Conservation (phyloP, 2,797 vertebrate species). For the Pagetopsis macropterus region DNA sequence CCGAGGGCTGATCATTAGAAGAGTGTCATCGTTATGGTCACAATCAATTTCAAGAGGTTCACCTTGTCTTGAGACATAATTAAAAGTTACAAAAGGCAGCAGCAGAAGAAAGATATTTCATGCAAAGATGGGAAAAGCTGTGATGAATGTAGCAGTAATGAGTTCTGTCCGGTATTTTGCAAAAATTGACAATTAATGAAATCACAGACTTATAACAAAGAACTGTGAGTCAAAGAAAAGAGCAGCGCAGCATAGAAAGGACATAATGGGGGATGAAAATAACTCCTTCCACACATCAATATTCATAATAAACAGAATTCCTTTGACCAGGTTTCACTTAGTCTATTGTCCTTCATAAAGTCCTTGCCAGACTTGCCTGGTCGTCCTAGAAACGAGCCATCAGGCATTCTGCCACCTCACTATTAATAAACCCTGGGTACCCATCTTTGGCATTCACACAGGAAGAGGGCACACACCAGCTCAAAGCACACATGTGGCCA, state of each 20-base stretch:
- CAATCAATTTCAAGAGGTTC: constrained; percentile 32
- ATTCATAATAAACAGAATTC: constrained; percentile 28
- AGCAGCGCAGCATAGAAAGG: constrained; percentile 13
- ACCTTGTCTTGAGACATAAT: constrained; percentile 41
- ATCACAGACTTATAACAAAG: constrained; percentile 25
- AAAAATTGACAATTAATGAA: constrained; percentile 37
- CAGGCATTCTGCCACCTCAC: constrained; percentile 53
- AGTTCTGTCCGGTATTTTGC: constrained; percentile 52
- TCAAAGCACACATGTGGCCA: constrained; percentile 32
- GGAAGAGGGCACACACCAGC: constrained; percentile 49
- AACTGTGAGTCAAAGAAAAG: constrained; percentile 21
- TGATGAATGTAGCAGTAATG: constrained; percentile 57
- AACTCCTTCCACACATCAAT: constrained; percentile 19
- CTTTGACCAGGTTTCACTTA: constrained; percentile 38
- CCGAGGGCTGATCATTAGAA: constrained; percentile 34
- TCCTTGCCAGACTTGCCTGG: constrained; percentile 32
- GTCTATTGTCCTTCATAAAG: constrained; percentile 45
- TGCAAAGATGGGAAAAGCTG: constrained; percentile 34
- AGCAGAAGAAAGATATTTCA: constrained; percentile 6
- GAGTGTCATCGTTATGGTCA: constrained; percentile 12
- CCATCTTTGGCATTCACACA: constrained; percentile 55
- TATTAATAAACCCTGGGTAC: constrained; percentile 72
- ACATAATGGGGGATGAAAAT: constrained; percentile 29
- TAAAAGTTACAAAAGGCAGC: constrained; percentile 43
- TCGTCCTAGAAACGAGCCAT: constrained; percentile 55